Base-by-base conservation (phyloP, 1,140 invertebrate species). In the Phenacoccus solenopsis region DNA sequence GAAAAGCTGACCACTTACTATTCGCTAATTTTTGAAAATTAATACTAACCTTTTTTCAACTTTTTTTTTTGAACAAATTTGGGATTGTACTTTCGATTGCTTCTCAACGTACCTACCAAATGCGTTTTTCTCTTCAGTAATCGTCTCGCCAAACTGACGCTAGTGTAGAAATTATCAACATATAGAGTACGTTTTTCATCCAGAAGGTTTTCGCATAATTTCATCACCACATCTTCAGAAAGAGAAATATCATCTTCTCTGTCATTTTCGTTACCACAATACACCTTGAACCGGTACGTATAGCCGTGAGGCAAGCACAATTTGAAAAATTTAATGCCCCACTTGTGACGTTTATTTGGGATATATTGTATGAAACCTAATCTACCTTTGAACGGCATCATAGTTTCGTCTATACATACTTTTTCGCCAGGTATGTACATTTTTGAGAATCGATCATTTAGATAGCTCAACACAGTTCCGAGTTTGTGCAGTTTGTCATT, bases 321-420 rank as follows among this genome's bases (percentile, higher is more conserved):
- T 70, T 75, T 77, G 70, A 75, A 80, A 22, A 77, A 64, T 74
- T 79, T 80, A 21, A 80, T 72, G n/a, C 78, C 76, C 73, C 78
- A 80, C 70, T 76, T 75, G 67, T 78, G 73, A 35, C 73, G 73
- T 72, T 80, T 80, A 25, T 74, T 75, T 20, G 78, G 76, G 27
- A 79, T 78, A 72, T 81, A 82, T 70, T 80, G 78, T 38, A 75
- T 76, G 67, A 80, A 77, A 21, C 38, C 57, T 25, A 80, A 68
- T 5, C 78, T 69, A 16, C 79, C 79, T 74, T 76, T 73, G 67
- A 78, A 81, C n/a, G 73, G 72, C 12, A 79, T 71, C 27, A 80
- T 76, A 24, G 73, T 74, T 74, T 81, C 79, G 72, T 82, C 80
- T 22, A 81, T 75, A 24, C 73, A 76, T n/a, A 79, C 59, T 27